Evolutionary conservation across 2,888 invertebrate species (phyloP), one percentile per base, ranked within the genome.

Genomic region (Drosophila lacicola): DNA sequence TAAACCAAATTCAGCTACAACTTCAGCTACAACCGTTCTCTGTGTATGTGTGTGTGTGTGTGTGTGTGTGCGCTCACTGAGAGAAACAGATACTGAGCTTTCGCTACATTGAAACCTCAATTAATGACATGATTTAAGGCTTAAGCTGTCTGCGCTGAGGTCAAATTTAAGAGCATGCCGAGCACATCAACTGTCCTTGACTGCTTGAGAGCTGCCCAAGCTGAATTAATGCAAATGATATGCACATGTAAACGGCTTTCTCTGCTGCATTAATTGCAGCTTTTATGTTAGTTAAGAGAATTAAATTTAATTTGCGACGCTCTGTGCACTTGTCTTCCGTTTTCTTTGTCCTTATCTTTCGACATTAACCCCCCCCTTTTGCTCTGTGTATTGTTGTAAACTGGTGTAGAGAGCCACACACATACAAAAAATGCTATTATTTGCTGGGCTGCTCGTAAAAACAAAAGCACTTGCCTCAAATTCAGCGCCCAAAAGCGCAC

Each of bases 381-480:
- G 51, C 58, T 11, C 45, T 39, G 62, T 76, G 76, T 60, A 70
- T 45, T 61, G 36, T 64, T 73, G 74, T 54, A 60, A 47, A 76
- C 25, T 70, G 57, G 36, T 68, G 61, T 62, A 72, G 60, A 61
- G 53, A 62, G 62, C 8, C 29, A 29, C 29, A 29, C 29, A 29
- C 53, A 17, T 34, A 47, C 34, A 70, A 47, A 61, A 72, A 75
- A 81, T 69, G 81, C 76, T 67, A 76, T 82, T 88, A 76, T 79
- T 76, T 73, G 62, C 73, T 70, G 76, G 88, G 64, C 63, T 64
- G 75, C 53, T 74, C 74, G 77, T 77, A 74, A 76, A 72, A 78
- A 77, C 58, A 72, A 68, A 73, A 78, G 66, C 79, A 76, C 78
- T 76, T 60, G 68, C 61, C 74, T 69, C 69, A 61, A 29, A 54